phyloP scores from a whole-genome alignment of 2,888 invertebrate genomes.

The Omphaloscelis lunosa region DNA sequence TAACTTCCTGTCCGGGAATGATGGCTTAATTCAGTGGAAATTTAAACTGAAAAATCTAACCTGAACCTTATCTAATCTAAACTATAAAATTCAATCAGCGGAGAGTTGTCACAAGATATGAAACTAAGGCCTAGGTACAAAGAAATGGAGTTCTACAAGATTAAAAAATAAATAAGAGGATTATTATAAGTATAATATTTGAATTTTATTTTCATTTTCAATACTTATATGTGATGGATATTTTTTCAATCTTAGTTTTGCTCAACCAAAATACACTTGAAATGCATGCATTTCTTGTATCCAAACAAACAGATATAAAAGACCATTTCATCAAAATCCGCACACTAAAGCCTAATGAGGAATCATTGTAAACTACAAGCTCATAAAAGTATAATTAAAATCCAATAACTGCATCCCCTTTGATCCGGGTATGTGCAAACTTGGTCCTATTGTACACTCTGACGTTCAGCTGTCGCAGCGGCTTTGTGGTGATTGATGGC shows the following conservation, averaged over 20 bases:
- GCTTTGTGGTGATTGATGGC: slow-evolving; percentile 67
- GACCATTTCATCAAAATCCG: not conserved
- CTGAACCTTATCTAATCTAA: too few species aligned
- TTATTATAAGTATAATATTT: not conserved
- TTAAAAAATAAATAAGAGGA: not conserved
- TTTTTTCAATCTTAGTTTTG: not conserved
- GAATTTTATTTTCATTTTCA: not conserved
- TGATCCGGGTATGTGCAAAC: slow-evolving; percentile 41
- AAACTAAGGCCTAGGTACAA: not conserved
- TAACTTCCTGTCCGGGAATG: slow-evolving; percentile 4
- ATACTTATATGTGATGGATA: not conserved
- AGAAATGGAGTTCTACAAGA: not conserved
- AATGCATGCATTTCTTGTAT: not conserved
- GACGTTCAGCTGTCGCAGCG: slow-evolving; percentile 60
- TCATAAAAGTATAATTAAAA: slow-evolving; percentile 62
- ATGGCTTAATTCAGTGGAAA: not conserved
- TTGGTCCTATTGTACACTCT: slow-evolving; percentile 54
- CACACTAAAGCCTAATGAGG: not conserved
- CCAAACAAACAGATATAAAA: not conserved
- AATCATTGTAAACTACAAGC: slow-evolving; percentile 21
- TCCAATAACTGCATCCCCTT: slow-evolving; percentile 57
- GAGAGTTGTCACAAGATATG: too few species aligned
- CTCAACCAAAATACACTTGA: not conserved
- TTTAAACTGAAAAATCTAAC: not conserved
- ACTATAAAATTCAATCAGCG: too few species aligned